phyloP scores from a whole-genome alignment of 2,113 vertebrate genomes.

The Pan paniscus region DNA sequence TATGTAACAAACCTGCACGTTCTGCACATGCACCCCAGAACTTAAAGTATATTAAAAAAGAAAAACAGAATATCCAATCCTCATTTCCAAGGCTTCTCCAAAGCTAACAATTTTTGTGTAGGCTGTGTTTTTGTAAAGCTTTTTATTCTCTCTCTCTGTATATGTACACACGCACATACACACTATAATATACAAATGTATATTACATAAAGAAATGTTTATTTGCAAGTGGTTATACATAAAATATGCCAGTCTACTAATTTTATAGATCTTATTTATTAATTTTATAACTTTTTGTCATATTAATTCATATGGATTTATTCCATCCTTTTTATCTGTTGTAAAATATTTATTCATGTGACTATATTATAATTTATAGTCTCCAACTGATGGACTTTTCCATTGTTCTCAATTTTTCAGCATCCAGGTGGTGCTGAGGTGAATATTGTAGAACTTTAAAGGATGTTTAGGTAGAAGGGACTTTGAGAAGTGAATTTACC shows the following conservation, averaged over 20 bases:
- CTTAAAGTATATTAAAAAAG: no score
- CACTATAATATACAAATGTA: not conserved
- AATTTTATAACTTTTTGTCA: not conserved
- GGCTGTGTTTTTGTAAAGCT: not conserved
- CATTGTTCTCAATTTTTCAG: not conserved
- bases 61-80: not conserved
- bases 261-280: not conserved
- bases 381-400: not conserved
- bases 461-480: not conserved
- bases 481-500: not conserved
- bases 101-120: not conserved
- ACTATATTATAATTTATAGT: not conserved
- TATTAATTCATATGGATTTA: not conserved
- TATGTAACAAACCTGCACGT: no score
- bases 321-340: not conserved
- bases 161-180: not conserved
- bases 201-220: not conserved
- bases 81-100: not conserved
- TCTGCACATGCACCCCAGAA: no score
- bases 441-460: not conserved
- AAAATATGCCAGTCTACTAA: not conserved
- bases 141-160: not conserved
- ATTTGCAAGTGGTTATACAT: not conserved
- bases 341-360: not conserved
- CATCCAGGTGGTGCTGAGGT: not conserved